Evolutionary conservation across 2,888 invertebrate species (phyloP), one percentile per base, ranked within the genome.

Genomic region (Drosophila meridiana): DNA sequence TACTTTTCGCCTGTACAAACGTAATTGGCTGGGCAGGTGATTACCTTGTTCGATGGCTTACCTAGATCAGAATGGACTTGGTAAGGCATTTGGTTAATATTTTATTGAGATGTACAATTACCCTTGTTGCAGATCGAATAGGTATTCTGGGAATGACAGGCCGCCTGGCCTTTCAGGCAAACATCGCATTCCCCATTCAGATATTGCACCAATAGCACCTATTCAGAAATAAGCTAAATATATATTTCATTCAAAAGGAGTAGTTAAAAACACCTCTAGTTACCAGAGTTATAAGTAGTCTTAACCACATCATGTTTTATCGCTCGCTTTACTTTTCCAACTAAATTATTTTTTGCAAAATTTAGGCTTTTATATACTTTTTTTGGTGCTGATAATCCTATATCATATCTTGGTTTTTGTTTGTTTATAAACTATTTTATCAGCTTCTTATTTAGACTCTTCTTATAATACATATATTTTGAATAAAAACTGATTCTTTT

Each of bases 1-100:
- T 69, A 80, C 14, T 60, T 66, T 0, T 61, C 80, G 30, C 63
- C 89, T 11, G 88, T 90, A 64, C 90, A 73, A 52, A 88, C 13
- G 8, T 69, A 53, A 6, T 34, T 61, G 20, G 6, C 13, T 5
- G 86, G 90, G 38, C 85, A 85, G 3, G 32, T 8, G 28, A 82
- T 56, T 5, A 57, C 4, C 6, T 65, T 32, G 1, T 60, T 14
- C 0, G 73, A 64, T 3, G 84, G 62, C 26, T 14, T 56, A 8
- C 67, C 85, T 85, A 36, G 1, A n/a, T 0, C 13, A 20, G n/a
- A 65, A 8, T 7, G 4, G 3, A 26, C 28, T 14, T 14, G 4
- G 1, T 2, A 28, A 7, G 36, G 2, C 2, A 14, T 26, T 8
- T n/a, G 0, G 2, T 26, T 20, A 34, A 38, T n/a, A 42, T 42